phyloP scores from a whole-genome alignment of 2,113 vertebrate genomes.

The Ictalurus furcatus region DNA sequence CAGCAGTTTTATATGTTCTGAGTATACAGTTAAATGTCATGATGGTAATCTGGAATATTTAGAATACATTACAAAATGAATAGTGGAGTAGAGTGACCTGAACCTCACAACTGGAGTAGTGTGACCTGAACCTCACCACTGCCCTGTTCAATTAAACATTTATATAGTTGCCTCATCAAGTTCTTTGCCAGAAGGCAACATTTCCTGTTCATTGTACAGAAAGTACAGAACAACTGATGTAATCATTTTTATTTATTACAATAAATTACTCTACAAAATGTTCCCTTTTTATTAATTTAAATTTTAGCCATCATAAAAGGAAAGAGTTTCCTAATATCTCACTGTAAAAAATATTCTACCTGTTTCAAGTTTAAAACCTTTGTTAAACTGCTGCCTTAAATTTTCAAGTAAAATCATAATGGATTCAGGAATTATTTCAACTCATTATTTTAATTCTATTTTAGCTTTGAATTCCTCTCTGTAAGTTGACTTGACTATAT shows the following conservation, averaged over 20 bases:
- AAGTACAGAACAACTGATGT: neutral
- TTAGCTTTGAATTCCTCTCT: too few species aligned
- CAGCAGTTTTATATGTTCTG: neutral
- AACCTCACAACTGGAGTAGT: slow-evolving; percentile 53
- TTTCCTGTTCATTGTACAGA: neutral
- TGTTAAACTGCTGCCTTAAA: too few species aligned
- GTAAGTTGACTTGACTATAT: too few species aligned
- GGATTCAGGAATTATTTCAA: too few species aligned
- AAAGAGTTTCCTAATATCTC: too few species aligned
- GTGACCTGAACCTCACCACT: slow-evolving; percentile 64
- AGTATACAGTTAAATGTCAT: neutral
- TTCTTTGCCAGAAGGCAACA: slow-evolving; percentile 70
- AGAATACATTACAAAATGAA: slow-evolving; percentile 54
- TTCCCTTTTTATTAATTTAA: too few species aligned
- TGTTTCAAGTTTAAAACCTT: too few species aligned
- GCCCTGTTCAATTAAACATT: slow-evolving; percentile 62
- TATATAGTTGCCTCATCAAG: slow-evolving; percentile 65
- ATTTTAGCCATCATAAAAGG: too few species aligned
- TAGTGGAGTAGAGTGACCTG: slow-evolving; percentile 51
- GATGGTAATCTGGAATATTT: slow-evolving; percentile 35
- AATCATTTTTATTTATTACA: neutral
- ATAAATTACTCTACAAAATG: neutral
- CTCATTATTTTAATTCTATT: too few species aligned
- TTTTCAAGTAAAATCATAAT: too few species aligned
- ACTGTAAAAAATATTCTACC: too few species aligned